These are phyloP conservation scores for Platycheirus albimanus DNA, from an alignment of 2,888 invertebrate species.

Conservation along the genomic window DNA sequence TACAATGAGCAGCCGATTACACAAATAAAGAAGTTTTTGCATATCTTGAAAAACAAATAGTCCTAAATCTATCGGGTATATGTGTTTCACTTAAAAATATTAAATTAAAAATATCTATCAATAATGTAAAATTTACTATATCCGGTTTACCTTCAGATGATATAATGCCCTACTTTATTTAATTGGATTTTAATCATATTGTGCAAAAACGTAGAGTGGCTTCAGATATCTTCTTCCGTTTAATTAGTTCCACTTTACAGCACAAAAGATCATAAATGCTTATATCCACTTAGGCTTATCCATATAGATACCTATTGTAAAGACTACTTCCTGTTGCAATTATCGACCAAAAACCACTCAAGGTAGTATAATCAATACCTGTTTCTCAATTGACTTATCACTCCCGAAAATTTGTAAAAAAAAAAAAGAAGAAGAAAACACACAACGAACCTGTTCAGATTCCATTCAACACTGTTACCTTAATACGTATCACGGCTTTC, in stretches of 20 bases:
- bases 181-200: no score
- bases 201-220: background rate
- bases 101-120: no score
- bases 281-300: conserved; percentile 13
- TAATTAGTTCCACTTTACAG: conserved; percentile 13
- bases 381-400: conserved; percentile 42
- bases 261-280: no score
- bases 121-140: no score
- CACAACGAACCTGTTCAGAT: conserved; percentile 44
- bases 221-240: conserved; percentile 3
- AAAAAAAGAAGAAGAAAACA: no score
- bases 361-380: conserved; percentile 23
- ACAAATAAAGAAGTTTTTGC: no score
- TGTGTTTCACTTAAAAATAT: no score
- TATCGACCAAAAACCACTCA: conserved; percentile 5
- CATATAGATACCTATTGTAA: background rate
- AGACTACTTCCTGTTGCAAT: conserved; percentile 57
- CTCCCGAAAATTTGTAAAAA: conserved; percentile 24
- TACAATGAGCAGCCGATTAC: no score
- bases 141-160: no score
- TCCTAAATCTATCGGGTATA: no score
- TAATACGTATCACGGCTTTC: conserved; percentile 26
- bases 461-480: conserved; percentile 42
- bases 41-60: no score
- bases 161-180: no score